Evolutionary conservation across 1,140 invertebrate species (phyloP).

Genomic region (Drosophila sturtevanti): DNA sequence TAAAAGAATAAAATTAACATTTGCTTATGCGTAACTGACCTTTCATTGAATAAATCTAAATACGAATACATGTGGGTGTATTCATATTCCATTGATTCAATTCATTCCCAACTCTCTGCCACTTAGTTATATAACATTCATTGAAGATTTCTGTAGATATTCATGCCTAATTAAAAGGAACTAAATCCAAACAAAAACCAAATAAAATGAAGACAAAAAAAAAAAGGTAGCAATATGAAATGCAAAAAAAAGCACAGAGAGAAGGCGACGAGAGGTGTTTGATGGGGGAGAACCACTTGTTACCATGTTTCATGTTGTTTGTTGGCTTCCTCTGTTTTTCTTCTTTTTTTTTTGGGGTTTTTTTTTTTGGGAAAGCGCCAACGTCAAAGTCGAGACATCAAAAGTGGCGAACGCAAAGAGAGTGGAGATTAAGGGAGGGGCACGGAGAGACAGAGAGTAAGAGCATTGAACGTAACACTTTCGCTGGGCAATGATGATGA

Average conservation of each 20-base stretch:
- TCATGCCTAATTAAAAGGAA: constrained; percentile 68
- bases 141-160: constrained; percentile 42
- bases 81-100: not conserved
- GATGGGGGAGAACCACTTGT: constrained; percentile 66
- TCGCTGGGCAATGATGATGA: constrained; percentile 45
- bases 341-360: constrained; percentile 1
- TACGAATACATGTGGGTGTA: not conserved
- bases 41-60: not conserved
- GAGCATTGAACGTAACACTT: constrained; percentile 80
- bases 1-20: not conserved
- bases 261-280: constrained; percentile 10
- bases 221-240: not conserved
- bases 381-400: constrained; percentile 43
- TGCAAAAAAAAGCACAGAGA: not conserved
- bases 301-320: constrained; percentile 46
- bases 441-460: constrained; percentile 34
- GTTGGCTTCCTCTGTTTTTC: constrained; percentile 14
- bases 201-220: constrained; percentile 24
- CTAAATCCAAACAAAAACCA: constrained; percentile 7
- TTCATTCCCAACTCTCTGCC: not conserved
- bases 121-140: constrained; percentile 34
- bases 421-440: not conserved
- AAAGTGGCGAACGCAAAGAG: not conserved
- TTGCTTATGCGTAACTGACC: not conserved
- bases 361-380: constrained; percentile 71